Percentiles rank a stretch among this genome's conserved stretches.
Evolutionary conservation across 2,113 vertebrate genomes (phyloP).

Genomic region (Trinectes maculatus): DNA sequence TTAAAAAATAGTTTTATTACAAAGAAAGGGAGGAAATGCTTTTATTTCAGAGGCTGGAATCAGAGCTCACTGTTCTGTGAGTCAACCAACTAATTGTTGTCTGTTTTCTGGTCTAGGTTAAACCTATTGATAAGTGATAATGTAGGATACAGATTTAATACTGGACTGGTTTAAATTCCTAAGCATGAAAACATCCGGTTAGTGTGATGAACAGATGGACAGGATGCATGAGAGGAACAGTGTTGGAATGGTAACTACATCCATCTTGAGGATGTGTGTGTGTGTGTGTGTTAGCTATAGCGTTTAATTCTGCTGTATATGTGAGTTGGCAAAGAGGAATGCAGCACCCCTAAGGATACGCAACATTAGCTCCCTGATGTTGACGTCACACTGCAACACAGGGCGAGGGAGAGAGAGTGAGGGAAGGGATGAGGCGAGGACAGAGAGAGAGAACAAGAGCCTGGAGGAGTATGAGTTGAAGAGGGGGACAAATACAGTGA

Average conservation of each 20-base stretch:
- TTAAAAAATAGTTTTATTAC: no score
- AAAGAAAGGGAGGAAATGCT: no score
- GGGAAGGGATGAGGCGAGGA: conserved; percentile 30
- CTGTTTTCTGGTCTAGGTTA: not conserved
- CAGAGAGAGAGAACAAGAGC: conserved; percentile 33
- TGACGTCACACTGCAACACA: conserved; percentile 70
- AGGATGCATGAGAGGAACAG: conserved; percentile 1
- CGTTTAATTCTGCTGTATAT: conserved; percentile 28
- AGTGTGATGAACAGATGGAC: conserved; percentile 15
- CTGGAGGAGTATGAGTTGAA: conserved; percentile 30
- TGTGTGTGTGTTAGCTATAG: conserved; percentile 27
- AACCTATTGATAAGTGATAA: not conserved
- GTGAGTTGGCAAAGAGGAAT: conserved; percentile 43
- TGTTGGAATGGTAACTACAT: not conserved
- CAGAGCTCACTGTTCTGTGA: not conserved
- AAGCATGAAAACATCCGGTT: not conserved
- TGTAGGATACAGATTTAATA: not conserved
- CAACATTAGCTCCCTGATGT: conserved; percentile 63
- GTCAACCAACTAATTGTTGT: not conserved
- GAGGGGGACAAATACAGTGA: conserved; percentile 7
- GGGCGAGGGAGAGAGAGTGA: conserved; percentile 9
- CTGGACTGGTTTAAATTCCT: not conserved
- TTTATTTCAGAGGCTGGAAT: no score
- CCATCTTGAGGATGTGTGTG: not conserved
- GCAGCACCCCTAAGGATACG: conserved; percentile 57